Evolutionary conservation across 2,888 invertebrate genomes (phyloP).

Genomic region (Acanthococcus lagerstroemiae): DNA sequence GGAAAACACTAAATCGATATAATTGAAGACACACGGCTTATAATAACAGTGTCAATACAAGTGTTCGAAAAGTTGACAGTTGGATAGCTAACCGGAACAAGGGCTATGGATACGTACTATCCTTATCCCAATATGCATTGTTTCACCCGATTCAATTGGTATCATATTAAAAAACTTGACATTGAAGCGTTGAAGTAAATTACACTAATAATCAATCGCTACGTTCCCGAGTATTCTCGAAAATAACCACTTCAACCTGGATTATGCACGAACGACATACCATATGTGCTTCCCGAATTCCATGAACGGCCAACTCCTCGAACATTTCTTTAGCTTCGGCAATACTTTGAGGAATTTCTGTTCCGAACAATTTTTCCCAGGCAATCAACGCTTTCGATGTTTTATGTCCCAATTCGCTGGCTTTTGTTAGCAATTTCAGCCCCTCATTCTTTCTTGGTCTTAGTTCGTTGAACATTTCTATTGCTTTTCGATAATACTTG

Average conservation of each 20-base stretch:
- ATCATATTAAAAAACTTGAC: too few species aligned
- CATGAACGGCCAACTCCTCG: conserved; percentile 59
- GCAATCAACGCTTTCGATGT: conserved; percentile 76
- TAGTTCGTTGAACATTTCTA: conserved; percentile 59
- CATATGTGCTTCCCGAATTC: conserved; percentile 82
- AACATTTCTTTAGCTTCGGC: conserved; percentile 66
- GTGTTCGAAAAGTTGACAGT: conserved; percentile 12
- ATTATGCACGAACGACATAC: conserved; percentile 43
- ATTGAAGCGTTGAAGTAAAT: background rate
- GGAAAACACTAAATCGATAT: too few species aligned
- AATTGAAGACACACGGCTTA: too few species aligned
- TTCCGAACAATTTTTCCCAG: conserved; percentile 81
- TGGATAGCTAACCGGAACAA: too few species aligned
- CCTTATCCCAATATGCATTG: too few species aligned
- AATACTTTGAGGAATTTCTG: conserved; percentile 63
- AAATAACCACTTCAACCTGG: background rate
- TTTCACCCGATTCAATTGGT: too few species aligned
- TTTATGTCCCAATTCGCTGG: conserved; percentile 68
- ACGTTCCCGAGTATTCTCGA: too few species aligned
- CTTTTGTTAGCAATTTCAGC: conserved; percentile 63
- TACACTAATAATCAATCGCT: background rate
- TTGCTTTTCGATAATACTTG: conserved; percentile 60
- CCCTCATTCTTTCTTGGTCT: conserved; percentile 61
- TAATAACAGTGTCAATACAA: too few species aligned
- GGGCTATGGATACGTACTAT: too few species aligned